These are phyloP conservation scores for Anthopleura sola DNA, from an alignment of 64 coral and sea anemone genomes.

Conservation along the genomic window DNA sequence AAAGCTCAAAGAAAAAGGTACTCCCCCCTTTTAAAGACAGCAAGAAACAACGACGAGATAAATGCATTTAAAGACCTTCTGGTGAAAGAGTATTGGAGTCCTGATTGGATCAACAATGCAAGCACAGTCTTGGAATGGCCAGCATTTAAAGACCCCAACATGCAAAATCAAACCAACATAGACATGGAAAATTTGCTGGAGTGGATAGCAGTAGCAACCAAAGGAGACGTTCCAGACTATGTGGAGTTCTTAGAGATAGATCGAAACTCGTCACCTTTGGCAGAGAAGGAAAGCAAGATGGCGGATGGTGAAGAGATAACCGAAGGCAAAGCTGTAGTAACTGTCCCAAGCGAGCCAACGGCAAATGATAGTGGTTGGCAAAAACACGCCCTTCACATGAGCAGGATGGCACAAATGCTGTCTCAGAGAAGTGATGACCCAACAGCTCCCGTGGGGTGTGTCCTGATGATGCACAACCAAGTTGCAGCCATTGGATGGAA, in stretches of 20 bases:
- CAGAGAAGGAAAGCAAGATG: background rate
- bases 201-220: slow-evolving; percentile 24
- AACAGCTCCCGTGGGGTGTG: slow-evolving; percentile 8
- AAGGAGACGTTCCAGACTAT: slow-evolving; percentile 21
- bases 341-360: background rate
- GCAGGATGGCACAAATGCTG: slow-evolving; percentile 27
- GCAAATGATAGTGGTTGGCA: background rate
- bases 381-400: slow-evolving; percentile 8
- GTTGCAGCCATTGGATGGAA: slow-evolving; percentile 36
- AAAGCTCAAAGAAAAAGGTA: background rate
- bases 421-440: slow-evolving; percentile 39
- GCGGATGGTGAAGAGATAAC: background rate
- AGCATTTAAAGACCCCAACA: background rate
- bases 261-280: background rate
- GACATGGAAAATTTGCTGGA: slow-evolving; percentile 7
- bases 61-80: background rate
- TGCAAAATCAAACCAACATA: background rate
- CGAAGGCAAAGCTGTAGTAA: background rate
- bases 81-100: background rate
- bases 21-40: background rate
- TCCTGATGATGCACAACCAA: slow-evolving; percentile 9
- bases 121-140: slow-evolving; percentile 21
- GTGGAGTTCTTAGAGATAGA: slow-evolving; percentile 6
- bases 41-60: background rate
- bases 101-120: background rate